Evolutionary conservation across 2,888 invertebrate genomes (phyloP).

Genomic region (Matsumyia berberina): DNA sequence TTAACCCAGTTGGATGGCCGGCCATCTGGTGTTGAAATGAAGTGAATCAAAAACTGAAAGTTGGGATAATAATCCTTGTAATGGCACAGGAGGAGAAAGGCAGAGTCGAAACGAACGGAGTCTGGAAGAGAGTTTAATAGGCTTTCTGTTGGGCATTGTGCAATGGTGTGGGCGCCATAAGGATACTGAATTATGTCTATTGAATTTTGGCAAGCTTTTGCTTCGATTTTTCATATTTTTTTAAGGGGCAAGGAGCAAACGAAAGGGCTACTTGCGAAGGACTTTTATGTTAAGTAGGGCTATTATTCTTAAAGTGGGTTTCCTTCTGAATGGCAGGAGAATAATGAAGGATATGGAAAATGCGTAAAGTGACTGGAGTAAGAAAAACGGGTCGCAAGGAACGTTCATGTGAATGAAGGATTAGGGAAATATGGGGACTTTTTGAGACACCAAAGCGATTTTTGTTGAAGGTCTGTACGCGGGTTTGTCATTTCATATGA

Average conservation of each 20-base stretch:
- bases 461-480: too few species aligned
- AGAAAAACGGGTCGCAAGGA: too few species aligned
- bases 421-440: too few species aligned
- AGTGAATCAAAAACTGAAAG: slow-evolving; percentile 57
- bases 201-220: slow-evolving; percentile 2
- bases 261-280: slow-evolving; percentile 28
- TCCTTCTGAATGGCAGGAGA: slow-evolving; percentile 8
- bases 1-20: slow-evolving; percentile 40
- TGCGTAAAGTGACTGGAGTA: neutral
- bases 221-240: slow-evolving; percentile 6
- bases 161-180: neutral
- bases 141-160: slow-evolving; percentile 17
- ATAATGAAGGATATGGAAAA: slow-evolving; percentile 28
- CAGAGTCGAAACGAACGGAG: slow-evolving; percentile 29
- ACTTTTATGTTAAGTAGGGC: slow-evolving; percentile 49
- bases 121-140: slow-evolving; percentile 45
- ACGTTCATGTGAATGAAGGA: too few species aligned
- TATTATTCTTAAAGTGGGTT: slow-evolving; percentile 41
- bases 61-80: slow-evolving; percentile 56
- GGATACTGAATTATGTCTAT: slow-evolving; percentile 54
- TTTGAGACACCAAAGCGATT: too few species aligned
- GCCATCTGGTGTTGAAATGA: slow-evolving; percentile 49
- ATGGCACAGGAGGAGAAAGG: slow-evolving; percentile 25
- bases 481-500: too few species aligned
- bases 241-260: neutral